These are phyloP conservation scores for Podarcis cretensis DNA, from an alignment of 2,113 vertebrate species.

Conservation along the genomic window DNA sequence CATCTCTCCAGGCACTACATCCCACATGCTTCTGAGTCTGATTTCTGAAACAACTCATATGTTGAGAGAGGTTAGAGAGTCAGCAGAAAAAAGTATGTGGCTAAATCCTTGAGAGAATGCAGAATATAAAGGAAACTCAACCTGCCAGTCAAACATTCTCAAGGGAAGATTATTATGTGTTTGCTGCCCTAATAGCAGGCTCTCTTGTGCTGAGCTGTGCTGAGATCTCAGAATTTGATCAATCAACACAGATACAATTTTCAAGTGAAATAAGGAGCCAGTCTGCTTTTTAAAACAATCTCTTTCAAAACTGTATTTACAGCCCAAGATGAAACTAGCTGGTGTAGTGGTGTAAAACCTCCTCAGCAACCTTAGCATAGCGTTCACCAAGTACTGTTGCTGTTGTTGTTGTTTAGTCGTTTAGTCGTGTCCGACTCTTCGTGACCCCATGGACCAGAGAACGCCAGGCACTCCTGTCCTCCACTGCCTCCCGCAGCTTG, in stretches of 20 bases:
- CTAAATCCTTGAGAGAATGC: conserved; percentile 1
- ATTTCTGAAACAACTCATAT: conserved; percentile 30
- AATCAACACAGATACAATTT: neutral
- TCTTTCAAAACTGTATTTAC: neutral
- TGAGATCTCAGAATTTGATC: conserved; percentile 1
- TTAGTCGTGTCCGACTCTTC: no score
- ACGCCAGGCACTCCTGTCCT: no score
- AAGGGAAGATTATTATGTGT: neutral
- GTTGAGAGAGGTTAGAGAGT: neutral
- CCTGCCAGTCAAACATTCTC: neutral
- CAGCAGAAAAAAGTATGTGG: neutral
- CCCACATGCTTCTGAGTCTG: neutral
- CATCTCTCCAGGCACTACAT: neutral
- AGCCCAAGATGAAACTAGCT: neutral
- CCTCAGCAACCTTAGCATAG: no score
- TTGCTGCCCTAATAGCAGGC: conserved; percentile 5
- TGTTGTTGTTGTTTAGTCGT: no score
- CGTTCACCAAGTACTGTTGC: neutral
- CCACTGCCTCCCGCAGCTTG: no score
- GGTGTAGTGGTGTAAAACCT: no score
- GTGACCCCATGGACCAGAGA: no score
- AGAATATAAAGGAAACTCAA: neutral
- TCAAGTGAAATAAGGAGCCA: neutral
- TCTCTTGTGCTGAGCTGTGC: neutral
- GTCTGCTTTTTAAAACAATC: neutral